Percentiles rank a stretch among this genome's conserved stretches.
Conservation (phyloP, 2,888 invertebrate genomes). For the Zygothrica quintamaculata region DNA sequence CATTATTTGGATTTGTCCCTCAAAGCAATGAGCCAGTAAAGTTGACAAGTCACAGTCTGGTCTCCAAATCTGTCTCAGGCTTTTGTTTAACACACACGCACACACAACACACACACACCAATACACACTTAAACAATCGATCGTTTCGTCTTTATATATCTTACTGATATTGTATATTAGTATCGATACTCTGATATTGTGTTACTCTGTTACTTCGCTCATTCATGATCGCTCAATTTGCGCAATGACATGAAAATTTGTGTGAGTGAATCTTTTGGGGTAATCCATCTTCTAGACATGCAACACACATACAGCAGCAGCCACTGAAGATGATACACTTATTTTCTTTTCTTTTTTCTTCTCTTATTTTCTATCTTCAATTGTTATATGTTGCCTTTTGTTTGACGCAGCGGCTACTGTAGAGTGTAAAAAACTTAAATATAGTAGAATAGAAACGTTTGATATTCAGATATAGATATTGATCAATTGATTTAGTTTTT, state of each 20-base stretch:
- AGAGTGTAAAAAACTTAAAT: too few relatives aligned
- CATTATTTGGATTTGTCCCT: slow-evolving; percentile 64
- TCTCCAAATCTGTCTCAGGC: slow-evolving; percentile 43
- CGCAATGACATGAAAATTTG: slow-evolving; percentile 77
- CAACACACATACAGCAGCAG: slow-evolving; percentile 10
- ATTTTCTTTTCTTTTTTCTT: too few relatives aligned
- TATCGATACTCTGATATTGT: too few relatives aligned
- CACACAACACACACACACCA: too few relatives aligned
- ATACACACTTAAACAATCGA: slow-evolving; percentile 40
- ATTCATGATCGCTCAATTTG: slow-evolving; percentile 78
- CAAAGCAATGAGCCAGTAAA: slow-evolving; percentile 40
- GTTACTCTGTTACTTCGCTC: slow-evolving; percentile 37
- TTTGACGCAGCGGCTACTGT: slow-evolving; percentile 48
- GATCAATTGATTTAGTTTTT: slow-evolving; percentile 18
- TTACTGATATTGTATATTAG: slow-evolving; percentile 9
- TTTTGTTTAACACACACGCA: slow-evolving; percentile 62
- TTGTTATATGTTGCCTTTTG: slow-evolving; percentile 15
- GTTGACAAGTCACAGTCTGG: slow-evolving; percentile 69
- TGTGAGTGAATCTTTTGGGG: slow-evolving; percentile 44
- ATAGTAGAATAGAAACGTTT: too few relatives aligned
- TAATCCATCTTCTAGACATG: slow-evolving; percentile 71
- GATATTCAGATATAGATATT: slow-evolving; percentile 6
- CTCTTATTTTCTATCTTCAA: too few relatives aligned
- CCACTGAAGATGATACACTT: slow-evolving; percentile 65
- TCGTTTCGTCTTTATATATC: too few relatives aligned